phyloP scores from a whole-genome alignment of 2,797 vertebrate species.

The Microctenopoma lineatum region DNA sequence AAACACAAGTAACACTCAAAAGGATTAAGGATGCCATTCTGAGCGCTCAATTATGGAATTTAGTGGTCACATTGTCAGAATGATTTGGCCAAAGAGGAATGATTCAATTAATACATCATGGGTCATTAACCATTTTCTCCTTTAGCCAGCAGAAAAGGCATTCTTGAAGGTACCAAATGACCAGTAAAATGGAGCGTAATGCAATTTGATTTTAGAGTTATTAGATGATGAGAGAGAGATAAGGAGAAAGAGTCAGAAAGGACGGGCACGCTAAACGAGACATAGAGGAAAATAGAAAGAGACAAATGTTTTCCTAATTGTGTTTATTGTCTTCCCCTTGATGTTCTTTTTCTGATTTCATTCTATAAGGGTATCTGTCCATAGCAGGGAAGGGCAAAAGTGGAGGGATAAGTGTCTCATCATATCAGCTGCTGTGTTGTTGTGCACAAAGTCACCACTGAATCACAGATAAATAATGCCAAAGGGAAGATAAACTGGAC shows the following conservation, averaged over 20 bases:
- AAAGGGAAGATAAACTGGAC: constrained; percentile 55
- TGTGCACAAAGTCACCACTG: constrained; percentile 44
- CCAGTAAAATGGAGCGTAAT: constrained; percentile 73
- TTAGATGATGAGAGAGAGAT: constrained; percentile 61
- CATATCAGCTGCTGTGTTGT: constrained; percentile 48
- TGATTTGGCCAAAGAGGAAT: constrained; percentile 76
- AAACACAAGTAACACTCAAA: constrained; percentile 55
- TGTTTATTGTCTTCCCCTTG: constrained; percentile 29
- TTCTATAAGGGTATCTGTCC: constrained; percentile 39
- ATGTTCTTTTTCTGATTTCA: constrained; percentile 36
- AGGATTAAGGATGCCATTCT: constrained; percentile 65
- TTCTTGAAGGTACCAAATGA: constrained; percentile 72
- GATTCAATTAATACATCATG: constrained; percentile 81
- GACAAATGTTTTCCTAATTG: constrained; percentile 56
- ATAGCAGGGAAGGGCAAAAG: constrained; percentile 18
- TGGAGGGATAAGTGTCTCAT: constrained; percentile 43
- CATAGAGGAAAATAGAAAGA: constrained; percentile 22
- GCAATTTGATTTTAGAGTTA: constrained; percentile 78
- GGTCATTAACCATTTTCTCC: constrained; percentile 76
- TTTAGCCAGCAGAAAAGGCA: constrained; percentile 58
- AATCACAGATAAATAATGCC: constrained; percentile 56
- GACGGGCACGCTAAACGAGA: constrained; percentile 28
- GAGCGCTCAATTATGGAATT: constrained; percentile 73
- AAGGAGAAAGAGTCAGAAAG: constrained; percentile 16
- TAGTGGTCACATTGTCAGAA: constrained; percentile 78